Base-by-base conservation (phyloP, 1,140 invertebrate genomes). In the Metopolophium dirhodum region DNA sequence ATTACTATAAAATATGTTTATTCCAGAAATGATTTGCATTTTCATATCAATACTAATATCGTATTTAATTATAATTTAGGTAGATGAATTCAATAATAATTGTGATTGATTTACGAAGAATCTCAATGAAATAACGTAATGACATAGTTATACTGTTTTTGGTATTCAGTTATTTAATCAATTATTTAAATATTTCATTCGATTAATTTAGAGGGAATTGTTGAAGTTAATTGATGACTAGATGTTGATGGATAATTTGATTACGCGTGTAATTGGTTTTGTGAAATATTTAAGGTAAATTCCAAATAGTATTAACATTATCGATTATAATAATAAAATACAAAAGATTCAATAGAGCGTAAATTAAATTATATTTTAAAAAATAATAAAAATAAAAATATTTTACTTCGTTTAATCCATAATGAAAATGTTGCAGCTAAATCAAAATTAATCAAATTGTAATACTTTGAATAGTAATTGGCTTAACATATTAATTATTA, bases 251-350 rank as follows among this genome's bases (percentile, higher is more conserved):
- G n/a, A 85, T 49, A 49, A 51, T 88, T 51, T 49, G 30, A 88
- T 51, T 88, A 88, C 7, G 47, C 47, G 47, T 49, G 30, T 51
- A 87, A 88, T 88, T 51, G 47, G 22, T 88, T 87, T 88, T n/a
- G 30, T 51, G 47, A 51, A 88, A 88, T 51, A n/a, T 88, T 88
- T n/a, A 22, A 51, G 86, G 86, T 49, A 77, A 77, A 77, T 77
- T n/a, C 30, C 14, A 35, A 51, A 88, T 49, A 18, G n/a, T n/a
- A 88, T 35, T 51, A 18, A n/a, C 85, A 18, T 49, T n/a, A 87
- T 87, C 7, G 14, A 49, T 87, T 87, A 9, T n/a, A 45, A 30
- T 41, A 47, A n/a, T 87, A n/a, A 87, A 87, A n/a, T 85, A 86
- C 22, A 47, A 87, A 87, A 47, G 30, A 41, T 18, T 87, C 26